Percentiles rank a stretch among this genome's conserved stretches.
phyloP scores from a whole-genome alignment of 2,888 invertebrate species.

The Sussaba pulchella region DNA sequence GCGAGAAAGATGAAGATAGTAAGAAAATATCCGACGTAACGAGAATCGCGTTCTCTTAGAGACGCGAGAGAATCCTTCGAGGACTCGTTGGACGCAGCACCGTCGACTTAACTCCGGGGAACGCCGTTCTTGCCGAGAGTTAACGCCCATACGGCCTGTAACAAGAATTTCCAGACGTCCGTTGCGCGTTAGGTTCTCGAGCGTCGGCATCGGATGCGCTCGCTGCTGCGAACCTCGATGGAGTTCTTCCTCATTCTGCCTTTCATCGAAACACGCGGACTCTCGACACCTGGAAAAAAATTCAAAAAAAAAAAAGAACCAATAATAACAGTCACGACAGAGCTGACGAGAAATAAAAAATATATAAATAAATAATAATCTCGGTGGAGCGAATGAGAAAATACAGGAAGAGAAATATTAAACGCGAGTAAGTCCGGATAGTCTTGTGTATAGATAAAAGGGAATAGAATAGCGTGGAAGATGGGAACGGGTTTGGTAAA shows the following conservation, averaged over 20 bases:
- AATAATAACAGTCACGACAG: neutral
- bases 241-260: slow-evolving; percentile 9
- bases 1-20: neutral
- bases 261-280: neutral
- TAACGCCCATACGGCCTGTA: slow-evolving; percentile 11
- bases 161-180: slow-evolving; percentile 44
- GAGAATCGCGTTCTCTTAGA: neutral
- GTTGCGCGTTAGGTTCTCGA: neutral
- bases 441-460: neutral
- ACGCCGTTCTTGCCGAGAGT: slow-evolving; percentile 1
- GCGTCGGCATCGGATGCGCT: slow-evolving; percentile 4
- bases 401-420: slow-evolving; percentile 52
- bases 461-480: slow-evolving; percentile 28
- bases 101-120: slow-evolving; percentile 12
- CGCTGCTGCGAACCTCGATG: neutral
- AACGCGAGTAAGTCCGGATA: slow-evolving; percentile 23
- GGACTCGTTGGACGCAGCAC: neutral
- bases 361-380: slow-evolving; percentile 3
- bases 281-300: neutral
- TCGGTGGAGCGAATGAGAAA: slow-evolving; percentile 11
- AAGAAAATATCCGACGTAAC: neutral
- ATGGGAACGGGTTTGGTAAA: slow-evolving; percentile 47
- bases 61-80: slow-evolving; percentile 5
- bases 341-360: neutral
- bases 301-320: neutral